These are phyloP conservation scores for Montipora capitata DNA, from an alignment of 92 coral and sea anemone species.

Conservation along the genomic window DNA sequence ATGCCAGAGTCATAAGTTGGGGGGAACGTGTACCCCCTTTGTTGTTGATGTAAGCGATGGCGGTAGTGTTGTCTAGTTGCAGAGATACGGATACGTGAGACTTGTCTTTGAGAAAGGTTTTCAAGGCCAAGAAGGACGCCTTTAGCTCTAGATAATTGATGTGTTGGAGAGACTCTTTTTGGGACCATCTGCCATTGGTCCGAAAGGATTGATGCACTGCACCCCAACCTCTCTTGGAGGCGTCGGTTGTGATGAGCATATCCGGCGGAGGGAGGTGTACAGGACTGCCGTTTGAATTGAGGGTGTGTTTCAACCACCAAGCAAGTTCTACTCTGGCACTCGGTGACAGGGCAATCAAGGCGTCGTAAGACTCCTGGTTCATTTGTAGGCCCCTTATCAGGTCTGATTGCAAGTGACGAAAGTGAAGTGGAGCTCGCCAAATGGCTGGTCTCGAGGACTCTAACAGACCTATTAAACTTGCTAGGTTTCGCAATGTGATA, in stretches of 20 bases:
- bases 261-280: slow-evolving; percentile 54
- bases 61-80: slow-evolving; percentile 68
- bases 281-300: slow-evolving; percentile 53
- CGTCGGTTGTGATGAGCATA: slow-evolving; percentile 43
- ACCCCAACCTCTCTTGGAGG: slow-evolving; percentile 76
- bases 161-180: slow-evolving; percentile 56
- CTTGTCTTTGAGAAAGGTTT: slow-evolving; percentile 62
- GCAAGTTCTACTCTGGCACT: slow-evolving; percentile 35
- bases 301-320: slow-evolving; percentile 68
- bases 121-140: slow-evolving; percentile 55
- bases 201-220: slow-evolving; percentile 31
- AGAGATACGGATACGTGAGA: slow-evolving; percentile 52
- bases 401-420: no score
- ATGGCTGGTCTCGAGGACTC: slow-evolving; percentile 63
- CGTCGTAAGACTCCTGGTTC: neutral
- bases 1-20: slow-evolving; percentile 52
- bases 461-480: slow-evolving; percentile 46
- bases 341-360: slow-evolving; percentile 20
- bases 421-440: slow-evolving; percentile 55
- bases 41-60: slow-evolving; percentile 66
- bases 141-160: slow-evolving; percentile 65
- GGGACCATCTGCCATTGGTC: slow-evolving; percentile 77
- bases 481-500: slow-evolving; percentile 46
- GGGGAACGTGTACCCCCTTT: slow-evolving; percentile 74
- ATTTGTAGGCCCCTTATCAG: no score